Percentiles rank a stretch among this genome's conserved stretches.
Evolutionary conservation across 2,113 vertebrate genomes (phyloP).

Genomic region (Anser cygnoides): DNA sequence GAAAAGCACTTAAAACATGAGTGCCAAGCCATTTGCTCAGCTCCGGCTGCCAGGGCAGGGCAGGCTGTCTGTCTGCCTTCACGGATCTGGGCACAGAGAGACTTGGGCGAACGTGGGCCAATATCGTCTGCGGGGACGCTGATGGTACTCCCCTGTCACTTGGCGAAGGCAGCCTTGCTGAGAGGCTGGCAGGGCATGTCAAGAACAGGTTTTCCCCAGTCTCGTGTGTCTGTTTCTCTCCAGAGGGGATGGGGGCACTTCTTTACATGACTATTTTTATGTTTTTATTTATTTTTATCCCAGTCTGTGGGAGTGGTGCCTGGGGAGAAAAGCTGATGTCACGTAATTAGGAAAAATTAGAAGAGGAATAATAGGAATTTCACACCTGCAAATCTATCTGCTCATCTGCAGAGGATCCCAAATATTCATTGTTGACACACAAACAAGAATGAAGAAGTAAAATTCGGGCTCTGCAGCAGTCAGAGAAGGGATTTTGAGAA

Average conservation of each 20-base stretch:
- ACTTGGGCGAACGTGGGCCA: background rate
- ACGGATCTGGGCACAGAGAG: fast-evolving
- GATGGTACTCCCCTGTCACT: background rate
- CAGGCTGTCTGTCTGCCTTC: background rate
- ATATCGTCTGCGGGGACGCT: background rate
- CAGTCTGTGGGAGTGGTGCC: background rate
- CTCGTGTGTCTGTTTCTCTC: background rate
- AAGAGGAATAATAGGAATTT: conserved; percentile 24
- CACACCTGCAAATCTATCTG: conserved; percentile 12
- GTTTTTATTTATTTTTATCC: background rate
- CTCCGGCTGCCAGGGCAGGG: background rate
- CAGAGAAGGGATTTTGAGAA: conserved; percentile 25
- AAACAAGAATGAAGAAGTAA: background rate
- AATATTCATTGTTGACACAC: background rate
- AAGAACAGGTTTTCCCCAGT: background rate
- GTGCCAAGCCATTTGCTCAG: background rate
- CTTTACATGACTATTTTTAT: background rate
- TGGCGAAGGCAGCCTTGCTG: background rate
- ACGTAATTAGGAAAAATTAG: background rate
- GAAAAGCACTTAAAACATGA: background rate
- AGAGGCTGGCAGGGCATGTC: background rate
- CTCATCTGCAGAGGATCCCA: conserved; percentile 13
- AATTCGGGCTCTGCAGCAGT: background rate
- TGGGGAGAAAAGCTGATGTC: background rate
- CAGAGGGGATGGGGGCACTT: background rate